A percentile compares a stretch with the other conserved stretches of the same genome.
Conservation (phyloP, 92 coral and sea anemone species). For the Heteractis magnifica region DNA sequence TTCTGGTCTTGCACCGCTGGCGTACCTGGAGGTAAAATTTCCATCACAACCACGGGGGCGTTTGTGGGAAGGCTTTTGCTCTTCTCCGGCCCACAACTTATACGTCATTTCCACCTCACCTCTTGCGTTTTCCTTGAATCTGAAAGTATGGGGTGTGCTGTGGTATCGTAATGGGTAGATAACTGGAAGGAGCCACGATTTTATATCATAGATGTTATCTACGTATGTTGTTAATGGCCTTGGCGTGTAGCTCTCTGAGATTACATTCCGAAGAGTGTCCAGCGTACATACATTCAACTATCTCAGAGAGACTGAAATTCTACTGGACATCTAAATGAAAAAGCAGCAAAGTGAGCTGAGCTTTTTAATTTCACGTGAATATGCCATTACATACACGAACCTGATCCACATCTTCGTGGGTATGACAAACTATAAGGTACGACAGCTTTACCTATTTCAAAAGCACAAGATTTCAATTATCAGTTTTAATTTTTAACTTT, state of each 20-base stretch:
- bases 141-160: slow-evolving; percentile 21
- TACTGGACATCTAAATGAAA: slow-evolving; percentile 34
- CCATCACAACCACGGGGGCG: neutral
- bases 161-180: slow-evolving; percentile 6
- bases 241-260: slow-evolving; percentile 25
- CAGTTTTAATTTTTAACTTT: neutral
- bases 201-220: slow-evolving; percentile 34
- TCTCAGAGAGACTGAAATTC: slow-evolving; percentile 27
- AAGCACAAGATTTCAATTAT: neutral
- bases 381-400: neutral
- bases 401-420: slow-evolving; percentile 51
- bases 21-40: slow-evolving; percentile 4
- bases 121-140: slow-evolving; percentile 12
- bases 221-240: slow-evolving; percentile 33
- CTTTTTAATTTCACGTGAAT: neutral
- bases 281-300: slow-evolving; percentile 30
- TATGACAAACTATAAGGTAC: slow-evolving; percentile 37
- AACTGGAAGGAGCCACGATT: slow-evolving; percentile 26
- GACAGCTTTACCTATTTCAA: slow-evolving; percentile 30
- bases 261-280: slow-evolving; percentile 14
- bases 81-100: neutral
- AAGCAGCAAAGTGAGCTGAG: neutral
- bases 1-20: neutral
- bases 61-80: neutral
- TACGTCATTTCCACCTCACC: slow-evolving; percentile 4